Evolutionary conservation across 2,888 invertebrate species (phyloP).

Genomic region (Acronicta aceris): DNA sequence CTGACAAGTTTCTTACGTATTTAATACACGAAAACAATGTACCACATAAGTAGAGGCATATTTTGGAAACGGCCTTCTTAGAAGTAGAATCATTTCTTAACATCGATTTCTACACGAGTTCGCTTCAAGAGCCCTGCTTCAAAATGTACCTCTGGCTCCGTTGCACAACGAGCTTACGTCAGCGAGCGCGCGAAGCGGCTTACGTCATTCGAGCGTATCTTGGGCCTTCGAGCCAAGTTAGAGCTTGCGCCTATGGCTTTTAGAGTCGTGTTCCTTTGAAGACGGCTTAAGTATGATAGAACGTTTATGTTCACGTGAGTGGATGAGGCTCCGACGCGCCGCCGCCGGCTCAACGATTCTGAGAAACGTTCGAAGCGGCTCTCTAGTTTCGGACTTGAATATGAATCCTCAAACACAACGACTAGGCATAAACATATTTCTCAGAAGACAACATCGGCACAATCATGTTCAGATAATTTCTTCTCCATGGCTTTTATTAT

Average conservation of each 20-base stretch:
- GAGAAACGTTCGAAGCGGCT: conserved; percentile 83
- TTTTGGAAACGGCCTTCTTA: conserved; percentile 79
- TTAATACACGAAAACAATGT: conserved; percentile 4
- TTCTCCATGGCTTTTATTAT: conserved; percentile 30
- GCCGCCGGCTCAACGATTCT: conserved; percentile 87
- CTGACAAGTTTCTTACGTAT: neutral
- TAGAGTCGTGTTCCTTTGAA: conserved; percentile 70
- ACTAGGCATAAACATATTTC: conserved; percentile 69
- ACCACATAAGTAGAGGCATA: conserved; percentile 48
- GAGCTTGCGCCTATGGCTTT: conserved; percentile 70
- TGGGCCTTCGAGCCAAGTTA: conserved; percentile 72
- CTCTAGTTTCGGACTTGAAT: conserved; percentile 87
- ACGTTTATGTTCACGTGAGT: conserved; percentile 88
- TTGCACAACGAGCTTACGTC: conserved; percentile 90
- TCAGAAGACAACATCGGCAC: conserved; percentile 55
- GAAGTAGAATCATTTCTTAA: conserved; percentile 81
- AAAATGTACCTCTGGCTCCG: conserved; percentile 85
- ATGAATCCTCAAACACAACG: conserved; percentile 79
- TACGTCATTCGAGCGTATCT: conserved; percentile 86
- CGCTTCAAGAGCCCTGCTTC: conserved; percentile 85
- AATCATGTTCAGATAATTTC: conserved; percentile 51
- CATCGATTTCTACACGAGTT: conserved; percentile 86
- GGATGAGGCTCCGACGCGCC: conserved; percentile 87
- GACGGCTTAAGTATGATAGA: conserved; percentile 80
- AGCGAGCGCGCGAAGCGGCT: conserved; percentile 86